Evolutionary conservation across 2,888 invertebrate genomes (phyloP), one percentile per base, ranked within the genome.

Genomic region (Dynastes grantii): DNA sequence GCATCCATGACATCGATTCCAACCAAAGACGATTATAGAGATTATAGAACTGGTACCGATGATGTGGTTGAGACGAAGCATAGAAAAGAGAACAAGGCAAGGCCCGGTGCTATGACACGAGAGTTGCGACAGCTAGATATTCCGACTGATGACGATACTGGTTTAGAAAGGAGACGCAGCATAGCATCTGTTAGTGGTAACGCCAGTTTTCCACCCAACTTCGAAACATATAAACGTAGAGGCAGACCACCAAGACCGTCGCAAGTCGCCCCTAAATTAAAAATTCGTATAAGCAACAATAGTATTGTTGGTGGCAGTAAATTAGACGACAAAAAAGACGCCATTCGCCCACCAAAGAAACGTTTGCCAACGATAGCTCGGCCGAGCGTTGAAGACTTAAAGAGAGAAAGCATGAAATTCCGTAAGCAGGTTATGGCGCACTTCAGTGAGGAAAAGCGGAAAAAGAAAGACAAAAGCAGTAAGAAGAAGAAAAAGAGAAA

Each of bases 1-100:
- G 95, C 96, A 29, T 96, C 96, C 9, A 96, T 96, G 94, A 95
- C 96, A 0, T 94, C 93, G 80, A 95, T 96, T 85, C 96, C 96
- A 1, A 96, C 96, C 0, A 92, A 95, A 82, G 96, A 96, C 82
- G 96, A 96, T 85, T 96, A 96, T 85, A 93, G 94, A 85, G 92
- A 92, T 49, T 89, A 89, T 80, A 83, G 88, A 53, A 88, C 87
- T 3, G 86, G 87, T 61, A 78, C 83, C 0, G 88, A 89, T 78
- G 89, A 89, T 77, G 90, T 92, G 9, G 90, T 91, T 2, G 94
- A 94, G 76, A 91, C 92, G 0, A 94, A 95, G 87, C 95, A 95
- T 85, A 85, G 90, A 16, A 91, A 91, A 86, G 90, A 92, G 83
- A 87, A 87, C 63, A 91, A 92, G 78, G 90, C 92, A 78, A 88